Conservation (phyloP, 2,113 vertebrate species). For the Corynorhinus townsendii region DNA sequence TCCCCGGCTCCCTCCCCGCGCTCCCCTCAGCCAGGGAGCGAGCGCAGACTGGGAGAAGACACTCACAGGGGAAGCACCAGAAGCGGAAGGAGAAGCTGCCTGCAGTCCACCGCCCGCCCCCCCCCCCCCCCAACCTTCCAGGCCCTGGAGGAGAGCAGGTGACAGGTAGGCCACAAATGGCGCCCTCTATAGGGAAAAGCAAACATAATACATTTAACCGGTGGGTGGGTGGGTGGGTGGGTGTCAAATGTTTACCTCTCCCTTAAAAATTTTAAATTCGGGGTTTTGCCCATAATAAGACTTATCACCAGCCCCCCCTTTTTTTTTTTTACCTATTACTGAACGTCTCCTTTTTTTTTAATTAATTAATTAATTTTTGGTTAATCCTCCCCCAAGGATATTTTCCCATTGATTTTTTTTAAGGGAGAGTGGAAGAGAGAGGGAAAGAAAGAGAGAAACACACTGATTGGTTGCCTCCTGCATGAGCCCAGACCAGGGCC, state of each 20-base stretch:
- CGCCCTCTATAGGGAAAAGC: background rate
- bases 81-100: background rate
- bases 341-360: background rate
- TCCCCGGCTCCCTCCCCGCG: background rate
- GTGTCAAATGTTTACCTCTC: background rate
- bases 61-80: background rate
- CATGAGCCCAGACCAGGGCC: no score
- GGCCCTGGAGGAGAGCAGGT: background rate
- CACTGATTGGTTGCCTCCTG: no score
- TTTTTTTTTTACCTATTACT: no score
- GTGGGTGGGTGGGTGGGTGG: background rate
- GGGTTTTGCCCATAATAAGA: background rate
- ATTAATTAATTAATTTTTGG: no score
- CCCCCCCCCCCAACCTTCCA: no score
- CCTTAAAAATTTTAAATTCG: background rate
- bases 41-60: background rate
- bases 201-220: background rate
- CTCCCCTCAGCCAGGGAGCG: background rate
- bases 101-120: no score
- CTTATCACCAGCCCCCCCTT: no score
- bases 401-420: no score
- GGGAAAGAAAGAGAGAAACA: no score
- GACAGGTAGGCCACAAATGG: background rate
- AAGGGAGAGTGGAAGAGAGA: no score
- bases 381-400: no score